Conservation (phyloP, 2,113 vertebrate species). For the Mastomys natalensis region DNA sequence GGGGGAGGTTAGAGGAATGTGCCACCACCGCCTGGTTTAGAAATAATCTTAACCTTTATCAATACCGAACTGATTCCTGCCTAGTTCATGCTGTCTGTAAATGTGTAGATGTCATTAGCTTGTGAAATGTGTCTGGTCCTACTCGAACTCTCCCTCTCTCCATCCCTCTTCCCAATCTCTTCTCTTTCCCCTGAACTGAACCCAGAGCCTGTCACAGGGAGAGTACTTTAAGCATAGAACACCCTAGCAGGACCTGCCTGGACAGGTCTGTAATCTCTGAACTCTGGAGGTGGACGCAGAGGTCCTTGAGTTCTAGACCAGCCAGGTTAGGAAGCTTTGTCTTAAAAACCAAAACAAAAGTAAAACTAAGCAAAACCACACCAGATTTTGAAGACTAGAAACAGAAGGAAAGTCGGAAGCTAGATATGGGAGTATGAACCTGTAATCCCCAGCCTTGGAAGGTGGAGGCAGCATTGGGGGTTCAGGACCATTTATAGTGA, state of each 20-base stretch:
- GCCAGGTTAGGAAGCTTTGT: not conserved
- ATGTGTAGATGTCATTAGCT: not conserved
- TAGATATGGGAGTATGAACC: not conserved
- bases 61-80: not conserved
- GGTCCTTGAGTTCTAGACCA: not conserved
- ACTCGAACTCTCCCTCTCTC: not conserved
- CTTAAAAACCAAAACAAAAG: not conserved
- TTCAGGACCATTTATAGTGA: not conserved
- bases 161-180: not conserved
- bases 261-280: not conserved
- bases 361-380: not conserved
- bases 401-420: not conserved
- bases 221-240: not conserved
- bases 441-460: not conserved
- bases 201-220: not conserved
- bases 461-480: not conserved
- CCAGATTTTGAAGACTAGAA: constrained; percentile 20
- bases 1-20: not conserved
- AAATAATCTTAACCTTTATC: not conserved
- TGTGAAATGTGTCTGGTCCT: not conserved
- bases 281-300: not conserved
- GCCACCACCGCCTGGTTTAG: not conserved
- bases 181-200: not conserved
- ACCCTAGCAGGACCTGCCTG: not conserved
- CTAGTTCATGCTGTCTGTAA: not conserved